phyloP scores from a whole-genome alignment of 2,113 vertebrate species.

The Elgaria multicarinata region DNA sequence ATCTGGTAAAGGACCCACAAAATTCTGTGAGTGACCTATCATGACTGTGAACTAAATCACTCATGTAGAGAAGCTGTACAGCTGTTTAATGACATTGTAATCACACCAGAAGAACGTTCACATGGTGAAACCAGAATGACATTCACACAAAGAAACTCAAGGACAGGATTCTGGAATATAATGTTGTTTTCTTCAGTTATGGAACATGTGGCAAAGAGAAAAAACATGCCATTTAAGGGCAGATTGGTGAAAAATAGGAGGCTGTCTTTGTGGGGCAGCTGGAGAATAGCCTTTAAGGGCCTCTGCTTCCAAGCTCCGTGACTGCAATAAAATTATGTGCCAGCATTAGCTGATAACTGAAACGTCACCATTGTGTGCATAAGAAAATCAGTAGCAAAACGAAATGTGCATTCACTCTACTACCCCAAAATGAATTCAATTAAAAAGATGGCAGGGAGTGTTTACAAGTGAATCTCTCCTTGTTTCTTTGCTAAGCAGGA shows the following conservation, averaged over 20 bases:
- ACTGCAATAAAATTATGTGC: background rate
- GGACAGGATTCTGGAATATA: background rate
- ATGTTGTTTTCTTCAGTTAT: background rate
- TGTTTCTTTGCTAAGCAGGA: conserved; percentile 43
- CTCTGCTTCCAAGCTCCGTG: background rate
- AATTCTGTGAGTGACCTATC: no score
- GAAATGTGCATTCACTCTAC: conserved; percentile 53
- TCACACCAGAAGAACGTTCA: background rate
- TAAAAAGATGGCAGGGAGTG: conserved; percentile 38
- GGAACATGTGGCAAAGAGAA: background rate
- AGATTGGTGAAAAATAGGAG: background rate
- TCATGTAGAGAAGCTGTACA: no score
- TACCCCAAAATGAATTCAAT: conserved; percentile 62
- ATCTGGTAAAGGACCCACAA: no score
- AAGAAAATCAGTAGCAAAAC: conserved; percentile 36
- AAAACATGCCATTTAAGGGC: background rate
- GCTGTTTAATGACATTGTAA: background rate
- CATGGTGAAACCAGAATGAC: background rate
- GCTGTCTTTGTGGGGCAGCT: background rate
- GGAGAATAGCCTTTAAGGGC: background rate
- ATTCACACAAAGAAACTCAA: background rate
- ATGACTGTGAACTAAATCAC: no score
- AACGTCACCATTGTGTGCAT: conserved; percentile 2
- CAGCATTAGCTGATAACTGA: conserved; percentile 9
- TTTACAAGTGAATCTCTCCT: conserved; percentile 32